Evolutionary conservation across 2,888 invertebrate genomes (phyloP), one percentile per base, ranked within the genome.

Genomic region (Dasypogon diadema): DNA sequence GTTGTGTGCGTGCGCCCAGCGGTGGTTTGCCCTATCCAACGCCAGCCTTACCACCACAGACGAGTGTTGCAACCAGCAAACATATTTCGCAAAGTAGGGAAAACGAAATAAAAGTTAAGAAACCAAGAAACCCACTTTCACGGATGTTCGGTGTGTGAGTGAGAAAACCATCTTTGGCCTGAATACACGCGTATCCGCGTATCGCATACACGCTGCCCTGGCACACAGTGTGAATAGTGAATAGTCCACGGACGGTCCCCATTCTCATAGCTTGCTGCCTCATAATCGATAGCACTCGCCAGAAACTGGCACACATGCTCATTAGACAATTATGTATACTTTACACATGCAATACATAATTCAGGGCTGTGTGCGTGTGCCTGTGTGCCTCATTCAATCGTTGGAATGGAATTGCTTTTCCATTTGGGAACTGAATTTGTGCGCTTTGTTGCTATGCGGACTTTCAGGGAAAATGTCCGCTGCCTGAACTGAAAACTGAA

Each of bases 101-200:
- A 42, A 42, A 42, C 42, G 12, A 42, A 6, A 42, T 12, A 42
- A 12, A 42, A 1, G 10, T 42, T 12, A 1, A 42, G 42, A 42
- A 51, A 51, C 51, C 51, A 51, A 51, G 51, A 51, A 16, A 51
- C 51, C 51, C 51, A 51, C 51, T 51, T 51, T 51, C 21, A 18
- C 16, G 1, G 21, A 3, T 1, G 12, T 51, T 12, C 4, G 14
- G 4, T 16, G 21, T 51, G 51, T 21, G 14, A 21, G 51, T 51
- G 18, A 42, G 10, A 8, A 51, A 51, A 3, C 51, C 4, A 51
- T 2, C 16, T 8, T 21, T 2, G 5, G 51, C 21, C 18, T 2
- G 51, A 51, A 51, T 1, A 51, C 18, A 51, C 12, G 51, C 51
- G 18, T 2, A 51, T 12, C n/a, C 12, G 2, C 12, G n/a, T 3